phyloP scores from a whole-genome alignment of 2,888 invertebrate genomes.

The Stenichneumon culpator region DNA sequence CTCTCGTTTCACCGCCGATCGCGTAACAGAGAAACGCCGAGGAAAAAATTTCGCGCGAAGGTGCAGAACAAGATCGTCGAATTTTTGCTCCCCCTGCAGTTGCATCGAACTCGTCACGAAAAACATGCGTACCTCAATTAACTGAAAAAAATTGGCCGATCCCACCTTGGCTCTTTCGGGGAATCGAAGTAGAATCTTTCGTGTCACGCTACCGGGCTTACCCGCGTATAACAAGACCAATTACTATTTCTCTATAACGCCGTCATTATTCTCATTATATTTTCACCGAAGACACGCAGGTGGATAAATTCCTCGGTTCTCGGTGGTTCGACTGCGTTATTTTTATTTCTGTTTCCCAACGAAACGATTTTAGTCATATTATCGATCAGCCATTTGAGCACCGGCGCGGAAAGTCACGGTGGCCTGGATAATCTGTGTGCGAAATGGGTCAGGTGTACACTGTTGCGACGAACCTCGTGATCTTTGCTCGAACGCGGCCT shows the following conservation, averaged over 20 bases:
- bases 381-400: conserved; percentile 39
- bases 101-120: not conserved
- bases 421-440: conserved; percentile 42
- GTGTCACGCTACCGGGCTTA: not conserved
- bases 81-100: too few relatives aligned
- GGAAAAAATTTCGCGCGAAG: conserved; percentile 8
- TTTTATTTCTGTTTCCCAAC: not conserved
- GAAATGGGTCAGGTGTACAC: conserved; percentile 42
- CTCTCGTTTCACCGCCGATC: conserved; percentile 11
- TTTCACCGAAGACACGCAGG: not conserved
- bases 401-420: conserved; percentile 29
- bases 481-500: conserved; percentile 2
- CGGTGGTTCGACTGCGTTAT: too few relatives aligned
- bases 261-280: conserved; percentile 45
- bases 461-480: not conserved
- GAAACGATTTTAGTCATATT: conserved; percentile 27
- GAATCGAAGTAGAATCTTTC: conserved; percentile 35
- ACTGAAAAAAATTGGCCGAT: conserved; percentile 39
- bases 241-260: conserved; percentile 29
- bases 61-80: not conserved
- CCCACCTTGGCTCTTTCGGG: conserved; percentile 22
- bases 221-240: conserved; percentile 30
- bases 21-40: conserved; percentile 5
- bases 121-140: conserved; percentile 48
- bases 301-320: not conserved